Evolutionary conservation across 2,888 invertebrate genomes (phyloP), one percentile per base, ranked within the genome.

Genomic region (Hofmannophila pseudospretella): DNA sequence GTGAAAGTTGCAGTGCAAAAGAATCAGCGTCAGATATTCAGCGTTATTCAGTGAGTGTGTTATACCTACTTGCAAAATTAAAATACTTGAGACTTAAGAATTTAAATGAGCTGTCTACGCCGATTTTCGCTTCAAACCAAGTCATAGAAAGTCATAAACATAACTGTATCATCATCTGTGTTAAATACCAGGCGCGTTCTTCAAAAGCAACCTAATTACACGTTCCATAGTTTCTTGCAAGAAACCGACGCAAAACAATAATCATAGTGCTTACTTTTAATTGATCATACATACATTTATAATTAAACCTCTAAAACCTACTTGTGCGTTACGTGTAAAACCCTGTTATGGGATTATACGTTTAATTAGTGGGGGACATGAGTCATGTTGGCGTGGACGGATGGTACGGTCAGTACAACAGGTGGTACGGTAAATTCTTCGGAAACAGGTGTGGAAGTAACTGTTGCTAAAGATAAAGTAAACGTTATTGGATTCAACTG

Each of bases 361-460:
- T 44, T 37, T 32, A 47, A 51, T 32, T 14, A 41, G 33, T 44
- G 37, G 45, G 42, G 45, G 36, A 42, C 51, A 51, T 11, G 44
- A 35, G 37, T 35, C 13, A 40, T 33, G 42, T 44, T 50, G 11
- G 40, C 32, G 16, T 39, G 32, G 9, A 34, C 25, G 22, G 38
- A 7, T 43, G 41, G 28, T 41, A 40, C 64, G 71, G 70, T 69
- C 70, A 72, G 70, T 63, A 40, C 62, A 52, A 49, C 58, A 57
- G 49, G 47, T 51, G 51, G 67, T n/a, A 74, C 72, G 68, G 75
- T 75, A 70, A 57, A 54, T 51, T 44, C 51, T 49, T 47, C 45
- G 44, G 48, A 48, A 46, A 59, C 55, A 63, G 58, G 56, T 60
- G 55, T 46, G 27, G 16, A 30, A 4, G 43, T 69, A 67, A 67